Conservation (phyloP, 2,113 vertebrate genomes). For the Prietella phreatophila region DNA sequence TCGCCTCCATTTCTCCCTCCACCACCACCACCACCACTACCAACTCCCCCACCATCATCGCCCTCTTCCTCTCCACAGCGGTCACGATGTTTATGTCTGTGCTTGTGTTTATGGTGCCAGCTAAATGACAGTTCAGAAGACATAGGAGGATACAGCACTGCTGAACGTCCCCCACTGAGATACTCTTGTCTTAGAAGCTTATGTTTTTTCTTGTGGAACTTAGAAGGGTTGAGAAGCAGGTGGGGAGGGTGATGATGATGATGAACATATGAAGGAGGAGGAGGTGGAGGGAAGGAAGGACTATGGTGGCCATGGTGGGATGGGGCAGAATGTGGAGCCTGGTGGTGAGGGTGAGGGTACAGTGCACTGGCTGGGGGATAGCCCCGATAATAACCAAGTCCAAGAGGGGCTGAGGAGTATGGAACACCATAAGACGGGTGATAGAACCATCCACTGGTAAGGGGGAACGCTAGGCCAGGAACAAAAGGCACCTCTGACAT, state of each 20-base stretch:
- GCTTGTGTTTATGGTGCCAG: slow-evolving; percentile 98
- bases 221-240: slow-evolving; percentile 91
- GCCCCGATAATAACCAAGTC: slow-evolving; percentile 91
- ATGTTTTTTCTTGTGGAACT: slow-evolving; percentile 98
- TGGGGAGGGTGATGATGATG: slow-evolving; percentile 84
- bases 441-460: slow-evolving; percentile 85
- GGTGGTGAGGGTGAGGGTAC: slow-evolving; percentile 84
- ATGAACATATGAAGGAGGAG: slow-evolving; percentile 75
- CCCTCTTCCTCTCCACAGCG: slow-evolving; percentile 61
- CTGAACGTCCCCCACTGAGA: slow-evolving; percentile 81
- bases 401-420: slow-evolving; percentile 92
- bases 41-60: slow-evolving; percentile 52
- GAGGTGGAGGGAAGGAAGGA: slow-evolving; percentile 82
- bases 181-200: slow-evolving; percentile 94
- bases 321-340: slow-evolving; percentile 72
- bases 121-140: slow-evolving; percentile 95
- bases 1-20: slow-evolving; percentile 62
- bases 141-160: slow-evolving; percentile 90
- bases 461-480: slow-evolving; percentile 91
- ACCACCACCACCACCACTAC: slow-evolving; percentile 56
- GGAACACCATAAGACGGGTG: slow-evolving; percentile 94
- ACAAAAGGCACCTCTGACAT: slow-evolving; percentile 97
- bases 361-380: slow-evolving; percentile 90
- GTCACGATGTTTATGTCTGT: slow-evolving; percentile 93
- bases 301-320: slow-evolving; percentile 84